Evolutionary conservation across 2,797 vertebrate species (phyloP).

Genomic region (Urosaurus nigricauda): DNA sequence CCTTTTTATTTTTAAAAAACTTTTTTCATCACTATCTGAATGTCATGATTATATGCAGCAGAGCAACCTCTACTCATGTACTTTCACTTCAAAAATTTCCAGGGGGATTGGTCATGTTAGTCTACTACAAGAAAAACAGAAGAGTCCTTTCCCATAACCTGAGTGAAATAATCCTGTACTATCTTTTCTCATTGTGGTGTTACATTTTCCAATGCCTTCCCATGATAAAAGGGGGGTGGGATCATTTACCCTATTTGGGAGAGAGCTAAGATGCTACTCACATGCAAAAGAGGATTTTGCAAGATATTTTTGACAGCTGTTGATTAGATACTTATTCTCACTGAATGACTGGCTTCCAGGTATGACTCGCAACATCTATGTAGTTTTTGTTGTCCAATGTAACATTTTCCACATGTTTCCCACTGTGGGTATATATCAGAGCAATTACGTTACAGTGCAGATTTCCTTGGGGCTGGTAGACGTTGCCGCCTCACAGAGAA

Average conservation of each 20-base stretch:
- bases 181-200: neutral
- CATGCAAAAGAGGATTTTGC: neutral
- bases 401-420: neutral
- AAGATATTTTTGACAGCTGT: neutral
- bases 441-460: neutral
- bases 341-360: neutral
- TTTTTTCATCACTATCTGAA: too few species aligned
- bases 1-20: too few species aligned
- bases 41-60: too few species aligned
- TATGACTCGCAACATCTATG: neutral
- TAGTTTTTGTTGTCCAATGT: neutral
- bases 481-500: constrained; percentile 16
- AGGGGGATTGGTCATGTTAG: too few species aligned
- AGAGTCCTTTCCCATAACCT: too few species aligned
- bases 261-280: neutral
- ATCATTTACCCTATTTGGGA: neutral
- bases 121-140: too few species aligned
- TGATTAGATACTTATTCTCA: too few species aligned
- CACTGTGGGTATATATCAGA: neutral
- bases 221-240: neutral
- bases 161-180: neutral
- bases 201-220: neutral
- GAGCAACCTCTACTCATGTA: too few species aligned
- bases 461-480: constrained; percentile 20
- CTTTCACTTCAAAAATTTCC: too few species aligned